Evolutionary conservation across 1,140 invertebrate genomes (phyloP).

Genomic region (Habropoda laboriosa): DNA sequence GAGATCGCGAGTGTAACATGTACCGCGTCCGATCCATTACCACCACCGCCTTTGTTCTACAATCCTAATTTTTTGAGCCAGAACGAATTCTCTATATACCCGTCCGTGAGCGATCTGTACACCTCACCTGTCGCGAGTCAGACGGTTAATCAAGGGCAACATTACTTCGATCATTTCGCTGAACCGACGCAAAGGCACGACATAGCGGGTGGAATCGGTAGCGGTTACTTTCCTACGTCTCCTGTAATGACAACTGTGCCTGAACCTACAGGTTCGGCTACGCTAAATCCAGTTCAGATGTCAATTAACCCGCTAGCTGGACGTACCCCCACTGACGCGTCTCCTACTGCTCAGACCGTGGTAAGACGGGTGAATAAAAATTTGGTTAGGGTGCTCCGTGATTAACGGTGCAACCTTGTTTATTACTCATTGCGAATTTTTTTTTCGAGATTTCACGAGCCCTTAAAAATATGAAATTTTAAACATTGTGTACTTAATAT

Average conservation of each 20-base stretch:
- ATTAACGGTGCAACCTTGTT: too few species aligned
- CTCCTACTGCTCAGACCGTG: constrained; percentile 76
- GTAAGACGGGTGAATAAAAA: too few species aligned
- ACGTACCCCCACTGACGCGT: constrained; percentile 65
- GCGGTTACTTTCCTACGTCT: background rate
- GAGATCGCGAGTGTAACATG: background rate
- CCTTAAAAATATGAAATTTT: too few species aligned
- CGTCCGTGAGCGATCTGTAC: background rate
- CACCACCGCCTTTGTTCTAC: constrained; percentile 60
- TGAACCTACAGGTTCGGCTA: constrained; percentile 76
- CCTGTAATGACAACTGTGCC: constrained; percentile 64
- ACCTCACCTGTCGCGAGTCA: background rate
- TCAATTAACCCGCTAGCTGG: constrained; percentile 70
- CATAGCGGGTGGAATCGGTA: background rate
- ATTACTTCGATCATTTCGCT: background rate
- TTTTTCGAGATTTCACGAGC: too few species aligned
- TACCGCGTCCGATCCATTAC: constrained; percentile 4
- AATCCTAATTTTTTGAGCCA: constrained; percentile 71
- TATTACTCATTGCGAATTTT: too few species aligned
- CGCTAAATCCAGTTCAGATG: constrained; percentile 75
- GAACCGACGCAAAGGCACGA: background rate
- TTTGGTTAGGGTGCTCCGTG: too few species aligned
- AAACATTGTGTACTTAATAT: too few species aligned
- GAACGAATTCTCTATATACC: constrained; percentile 9
- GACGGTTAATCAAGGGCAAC: constrained; percentile 7